Conservation (phyloP, 2,888 invertebrate species). For the Colletes collaris region DNA sequence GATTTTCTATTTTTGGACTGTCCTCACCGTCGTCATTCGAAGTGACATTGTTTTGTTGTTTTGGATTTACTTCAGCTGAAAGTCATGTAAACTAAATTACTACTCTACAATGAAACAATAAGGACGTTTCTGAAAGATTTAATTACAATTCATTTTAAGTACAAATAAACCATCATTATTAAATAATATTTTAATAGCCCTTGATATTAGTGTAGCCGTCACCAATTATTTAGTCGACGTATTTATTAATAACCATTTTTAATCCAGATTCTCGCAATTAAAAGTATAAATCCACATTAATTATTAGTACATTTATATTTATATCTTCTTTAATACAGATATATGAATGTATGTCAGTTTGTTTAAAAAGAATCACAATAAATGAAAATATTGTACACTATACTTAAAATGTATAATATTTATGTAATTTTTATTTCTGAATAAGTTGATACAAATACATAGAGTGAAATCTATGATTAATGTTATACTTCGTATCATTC, state of each 20-base stretch:
- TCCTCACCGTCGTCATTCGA: constrained; percentile 25
- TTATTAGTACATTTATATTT: constrained; percentile 8
- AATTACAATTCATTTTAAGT: constrained; percentile 39
- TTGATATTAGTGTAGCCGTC: constrained; percentile 36
- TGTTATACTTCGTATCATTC: constrained; percentile 31
- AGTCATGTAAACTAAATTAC: constrained; percentile 62
- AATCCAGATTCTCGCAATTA: neutral
- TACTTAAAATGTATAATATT: constrained; percentile 40
- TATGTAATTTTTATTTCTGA: constrained; percentile 50
- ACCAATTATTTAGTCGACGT: constrained; percentile 31
- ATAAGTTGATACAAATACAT: constrained; percentile 47
- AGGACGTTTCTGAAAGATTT: constrained; percentile 47
- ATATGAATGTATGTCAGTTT: constrained; percentile 20
- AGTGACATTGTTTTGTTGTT: constrained; percentile 35
- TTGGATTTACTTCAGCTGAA: constrained; percentile 56
- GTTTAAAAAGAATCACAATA: constrained; percentile 8
- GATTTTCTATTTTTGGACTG: constrained; percentile 14
- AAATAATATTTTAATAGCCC: constrained; percentile 30
- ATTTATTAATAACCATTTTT: constrained; percentile 5
- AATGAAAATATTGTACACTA: constrained; percentile 34
- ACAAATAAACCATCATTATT: constrained; percentile 27
- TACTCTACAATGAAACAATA: constrained; percentile 49
- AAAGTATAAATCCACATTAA: constrained; percentile 14
- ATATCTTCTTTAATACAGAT: constrained; percentile 4
- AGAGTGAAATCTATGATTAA: constrained; percentile 39